A percentile compares a stretch with the other conserved stretches of the same genome.
phyloP scores from a whole-genome alignment of 2,113 vertebrate genomes.

The Marcusenius ussheri region DNA sequence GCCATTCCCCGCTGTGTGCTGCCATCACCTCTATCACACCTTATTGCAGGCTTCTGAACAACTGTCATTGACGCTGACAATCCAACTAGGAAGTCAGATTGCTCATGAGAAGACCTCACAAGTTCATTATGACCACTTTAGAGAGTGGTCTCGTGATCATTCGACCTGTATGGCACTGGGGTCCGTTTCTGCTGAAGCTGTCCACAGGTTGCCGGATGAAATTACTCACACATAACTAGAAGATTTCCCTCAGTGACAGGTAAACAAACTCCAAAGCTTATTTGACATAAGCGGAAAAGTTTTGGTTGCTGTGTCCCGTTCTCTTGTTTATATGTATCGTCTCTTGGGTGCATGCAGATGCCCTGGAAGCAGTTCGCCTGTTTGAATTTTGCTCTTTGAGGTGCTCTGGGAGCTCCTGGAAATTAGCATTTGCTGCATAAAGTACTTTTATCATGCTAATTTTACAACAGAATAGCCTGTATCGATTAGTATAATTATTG shows the following conservation, averaged over 20 bases:
- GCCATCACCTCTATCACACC: background rate
- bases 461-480: background rate
- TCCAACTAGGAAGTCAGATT: background rate
- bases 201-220: background rate
- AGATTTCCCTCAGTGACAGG: background rate
- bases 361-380: background rate
- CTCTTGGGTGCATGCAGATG: background rate
- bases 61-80: background rate
- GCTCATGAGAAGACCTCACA: background rate
- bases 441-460: slow-evolving; percentile 1
- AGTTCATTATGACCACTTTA: background rate
- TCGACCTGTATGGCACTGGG: background rate
- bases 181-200: background rate
- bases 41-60: background rate
- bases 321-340: background rate
- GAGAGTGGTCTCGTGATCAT: background rate
- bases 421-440: background rate
- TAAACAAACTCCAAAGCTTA: background rate
- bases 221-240: background rate
- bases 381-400: background rate
- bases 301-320: background rate
- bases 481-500: background rate
- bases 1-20: background rate
- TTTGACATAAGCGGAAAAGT: background rate
- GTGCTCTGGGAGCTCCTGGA: background rate